phyloP scores from a whole-genome alignment of 1,140 invertebrate species.

The Agrypnia vestita region DNA sequence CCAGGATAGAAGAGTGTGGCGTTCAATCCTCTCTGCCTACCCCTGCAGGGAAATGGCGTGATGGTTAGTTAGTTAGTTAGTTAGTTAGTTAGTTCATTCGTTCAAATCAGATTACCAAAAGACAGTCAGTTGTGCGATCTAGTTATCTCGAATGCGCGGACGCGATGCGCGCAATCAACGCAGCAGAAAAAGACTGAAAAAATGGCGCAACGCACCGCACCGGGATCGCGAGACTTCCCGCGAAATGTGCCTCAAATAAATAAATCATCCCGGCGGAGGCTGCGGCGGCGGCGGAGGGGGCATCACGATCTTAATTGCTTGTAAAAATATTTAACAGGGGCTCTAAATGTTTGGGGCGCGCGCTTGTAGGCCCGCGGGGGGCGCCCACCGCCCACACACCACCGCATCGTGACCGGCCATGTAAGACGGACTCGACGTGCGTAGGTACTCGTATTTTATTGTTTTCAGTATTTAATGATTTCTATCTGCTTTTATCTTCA shows the following conservation, averaged over 20 bases:
- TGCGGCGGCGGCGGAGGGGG: background rate
- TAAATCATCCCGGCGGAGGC: conserved; percentile 22
- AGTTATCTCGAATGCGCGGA: no score
- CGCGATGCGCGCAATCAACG: background rate
- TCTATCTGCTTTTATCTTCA: no score
- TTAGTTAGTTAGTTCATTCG: no score
- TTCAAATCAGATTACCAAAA: no score
- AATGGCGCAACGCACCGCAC: background rate
- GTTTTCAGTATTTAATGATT: no score
- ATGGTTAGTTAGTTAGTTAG: no score
- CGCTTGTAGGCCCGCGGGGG: conserved; percentile 42
- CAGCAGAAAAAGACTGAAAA: background rate
- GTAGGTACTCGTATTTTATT: no score
- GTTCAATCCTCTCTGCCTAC: no score
- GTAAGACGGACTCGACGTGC: no score
- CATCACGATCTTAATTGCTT: conserved; percentile 52
- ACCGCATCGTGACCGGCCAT: background rate
- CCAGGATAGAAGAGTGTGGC: no score
- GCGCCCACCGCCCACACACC: conserved; percentile 26
- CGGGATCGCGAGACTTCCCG: background rate
- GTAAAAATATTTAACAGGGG: conserved; percentile 49
- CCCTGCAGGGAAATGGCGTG: no score
- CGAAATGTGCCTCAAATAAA: conserved; percentile 41
- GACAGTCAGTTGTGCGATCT: no score
- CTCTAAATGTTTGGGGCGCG: conserved; percentile 43